phyloP scores from a whole-genome alignment of 2,113 vertebrate species.

The Rhineura floridana region DNA sequence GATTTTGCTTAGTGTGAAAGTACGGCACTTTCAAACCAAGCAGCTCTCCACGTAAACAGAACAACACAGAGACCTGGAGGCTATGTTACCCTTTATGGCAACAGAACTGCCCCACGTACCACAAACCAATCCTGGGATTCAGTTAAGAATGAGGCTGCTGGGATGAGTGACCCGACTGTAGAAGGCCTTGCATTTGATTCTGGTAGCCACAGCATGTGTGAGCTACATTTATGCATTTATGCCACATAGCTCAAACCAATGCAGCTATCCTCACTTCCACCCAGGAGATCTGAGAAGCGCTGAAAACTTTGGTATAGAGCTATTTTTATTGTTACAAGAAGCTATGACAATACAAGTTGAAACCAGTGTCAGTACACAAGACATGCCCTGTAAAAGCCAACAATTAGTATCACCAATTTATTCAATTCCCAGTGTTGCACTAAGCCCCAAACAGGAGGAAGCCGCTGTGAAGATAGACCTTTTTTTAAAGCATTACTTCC shows the following conservation, averaged over 20 bases:
- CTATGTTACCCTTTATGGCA: too few relatives aligned
- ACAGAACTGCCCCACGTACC: too few relatives aligned
- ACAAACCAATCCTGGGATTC: too few relatives aligned
- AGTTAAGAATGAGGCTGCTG: too few relatives aligned
- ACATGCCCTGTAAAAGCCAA: not conserved
- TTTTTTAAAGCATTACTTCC: not conserved
- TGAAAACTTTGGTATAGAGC: not conserved
- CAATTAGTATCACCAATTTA: not conserved
- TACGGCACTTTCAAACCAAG: too few relatives aligned
- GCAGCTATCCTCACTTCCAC: too few relatives aligned
- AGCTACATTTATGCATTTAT: not conserved
- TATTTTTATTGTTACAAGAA: not conserved
- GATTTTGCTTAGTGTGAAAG: not conserved
- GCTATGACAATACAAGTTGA: not conserved
- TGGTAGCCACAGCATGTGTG: not conserved
- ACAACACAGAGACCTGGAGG: too few relatives aligned
- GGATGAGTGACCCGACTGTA: too few relatives aligned
- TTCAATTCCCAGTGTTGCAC: not conserved
- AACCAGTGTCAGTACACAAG: not conserved
- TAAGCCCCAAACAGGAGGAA: not conserved
- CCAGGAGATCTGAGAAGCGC: not conserved
- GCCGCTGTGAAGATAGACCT: not conserved
- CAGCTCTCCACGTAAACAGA: too few relatives aligned
- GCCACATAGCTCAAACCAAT: not conserved
- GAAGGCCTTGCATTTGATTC: not conserved